Conservation (phyloP, 2,113 vertebrate genomes). For the Gobio gobio region DNA sequence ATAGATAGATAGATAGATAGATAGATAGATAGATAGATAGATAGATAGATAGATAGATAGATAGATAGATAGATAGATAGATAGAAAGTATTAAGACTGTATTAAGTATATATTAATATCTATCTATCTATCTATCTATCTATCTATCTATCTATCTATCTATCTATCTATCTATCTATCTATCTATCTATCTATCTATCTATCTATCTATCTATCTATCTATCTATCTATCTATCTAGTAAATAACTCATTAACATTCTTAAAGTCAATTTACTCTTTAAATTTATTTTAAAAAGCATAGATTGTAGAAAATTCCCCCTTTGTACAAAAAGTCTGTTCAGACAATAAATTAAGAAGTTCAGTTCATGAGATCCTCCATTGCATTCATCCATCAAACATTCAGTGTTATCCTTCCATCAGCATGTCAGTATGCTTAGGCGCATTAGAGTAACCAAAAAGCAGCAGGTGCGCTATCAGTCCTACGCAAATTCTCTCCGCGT, state of each 20-base stretch:
- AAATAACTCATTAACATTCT: background rate
- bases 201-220: no score
- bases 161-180: no score
- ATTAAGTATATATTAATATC: no score
- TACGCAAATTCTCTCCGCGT: slow-evolving; percentile 45
- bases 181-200: no score
- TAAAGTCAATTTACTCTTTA: background rate
- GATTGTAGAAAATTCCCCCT: slow-evolving; percentile 14
- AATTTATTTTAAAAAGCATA: background rate
- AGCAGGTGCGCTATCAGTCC: slow-evolving; percentile 41
- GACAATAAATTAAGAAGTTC: slow-evolving; percentile 57
- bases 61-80: no score
- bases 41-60: no score
- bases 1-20: no score
- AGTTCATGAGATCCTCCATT: slow-evolving; percentile 8
- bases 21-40: no score
- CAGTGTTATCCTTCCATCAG: background rate
- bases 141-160: no score
- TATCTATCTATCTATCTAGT: no score
- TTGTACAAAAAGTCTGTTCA: slow-evolving; percentile 20
- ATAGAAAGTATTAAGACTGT: no score
- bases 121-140: no score
- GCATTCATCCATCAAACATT: background rate
- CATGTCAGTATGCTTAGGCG: background rate
- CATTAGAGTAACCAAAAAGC: slow-evolving; percentile 55